Base-by-base conservation (phyloP, 2,888 invertebrate genomes). In the Cyclophora albipunctata region DNA sequence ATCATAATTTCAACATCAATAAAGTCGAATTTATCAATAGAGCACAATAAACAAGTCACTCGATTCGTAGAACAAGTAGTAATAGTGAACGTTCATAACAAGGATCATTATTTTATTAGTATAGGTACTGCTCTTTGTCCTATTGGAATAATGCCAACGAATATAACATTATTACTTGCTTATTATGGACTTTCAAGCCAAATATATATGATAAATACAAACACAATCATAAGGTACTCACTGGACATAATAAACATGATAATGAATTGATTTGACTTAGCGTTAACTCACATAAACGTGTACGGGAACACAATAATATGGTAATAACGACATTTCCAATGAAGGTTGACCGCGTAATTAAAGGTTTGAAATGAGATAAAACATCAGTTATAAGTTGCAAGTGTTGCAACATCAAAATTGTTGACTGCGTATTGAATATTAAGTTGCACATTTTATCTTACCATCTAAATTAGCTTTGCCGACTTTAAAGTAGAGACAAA, bases 1-100 rank as follows among this genome's bases (percentile, higher is more conserved):
- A 61, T 59, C 54, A 57, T 52, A 58, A 59, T 54, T 57, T 53
- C 55, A 55, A 52, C 55, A 58, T 56, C 57, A 56, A 61, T 61
- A 51, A 57, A 54, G 52, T 52, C 57, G 52, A 58, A 54, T 53
- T 52, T 52, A 52, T 49, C 49, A 57, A 53, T 54, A 53, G 6
- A 2, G 33, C 6, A 34, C 33, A 54, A 55, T 58, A 46, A 50
- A 51, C 47, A 44, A 41, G 51, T 45, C 54, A 60, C 46, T 57
- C 55, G 55, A 48, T 48, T 47, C 40, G 47, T 47, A 52, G 49
- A 47, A 51, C 50, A 47, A 46, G 41, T 33, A 34, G 42, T 42
- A 49, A 50, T 33, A 45, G 46, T 44, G 48, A 42, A 33, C 47
- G 50, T 50, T 56, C 47, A 42, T 50, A 52, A 50, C 47, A 47